phyloP scores from a whole-genome alignment of 1,140 invertebrate species.

The Adoxophyes honmai region DNA sequence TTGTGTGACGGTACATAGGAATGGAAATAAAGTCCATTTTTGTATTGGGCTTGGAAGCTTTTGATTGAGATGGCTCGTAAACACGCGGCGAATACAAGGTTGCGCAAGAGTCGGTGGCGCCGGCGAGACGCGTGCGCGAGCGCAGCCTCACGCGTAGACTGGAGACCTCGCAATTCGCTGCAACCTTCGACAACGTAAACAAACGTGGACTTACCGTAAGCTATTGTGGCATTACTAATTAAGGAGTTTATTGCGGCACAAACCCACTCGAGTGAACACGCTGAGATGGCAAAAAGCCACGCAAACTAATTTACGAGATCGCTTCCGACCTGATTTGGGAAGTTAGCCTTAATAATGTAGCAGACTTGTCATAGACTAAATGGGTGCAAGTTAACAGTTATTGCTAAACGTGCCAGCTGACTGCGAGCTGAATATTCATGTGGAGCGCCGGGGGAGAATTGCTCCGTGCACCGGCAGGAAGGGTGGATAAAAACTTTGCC shows the following conservation, averaged over 20 bases:
- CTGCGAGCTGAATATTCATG: constrained; percentile 67
- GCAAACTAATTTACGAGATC: constrained; percentile 9
- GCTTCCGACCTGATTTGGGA: constrained; percentile 6
- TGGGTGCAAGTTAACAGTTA: constrained; percentile 68
- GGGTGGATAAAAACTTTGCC: constrained; percentile 14
- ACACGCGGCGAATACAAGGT: constrained; percentile 44
- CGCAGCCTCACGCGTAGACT: constrained; percentile 68
- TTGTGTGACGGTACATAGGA: constrained; percentile 28
- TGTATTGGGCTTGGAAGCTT: constrained; percentile 40
- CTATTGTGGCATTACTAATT: constrained; percentile 23
- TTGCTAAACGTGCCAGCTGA: constrained; percentile 48
- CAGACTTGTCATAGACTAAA: constrained; percentile 36
- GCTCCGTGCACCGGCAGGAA: constrained; percentile 29
- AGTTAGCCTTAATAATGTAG: constrained; percentile 13
- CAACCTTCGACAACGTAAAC: constrained; percentile 72
- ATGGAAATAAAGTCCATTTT: constrained; percentile 42
- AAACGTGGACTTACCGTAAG: constrained; percentile 58
- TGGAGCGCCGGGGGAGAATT: constrained; percentile 37
- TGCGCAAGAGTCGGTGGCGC: constrained; percentile 64
- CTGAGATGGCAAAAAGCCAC: constrained; percentile 3
- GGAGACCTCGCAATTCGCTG: constrained; percentile 70
- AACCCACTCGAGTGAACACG: background rate
- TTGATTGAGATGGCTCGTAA: constrained; percentile 54
- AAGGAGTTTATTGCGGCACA: constrained; percentile 10
- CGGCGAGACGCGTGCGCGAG: constrained; percentile 71